A percentile compares a stretch with the other conserved stretches of the same genome.
Evolutionary conservation across 92 coral and sea anemone species (phyloP).

Genomic region (Muricea muricata): DNA sequence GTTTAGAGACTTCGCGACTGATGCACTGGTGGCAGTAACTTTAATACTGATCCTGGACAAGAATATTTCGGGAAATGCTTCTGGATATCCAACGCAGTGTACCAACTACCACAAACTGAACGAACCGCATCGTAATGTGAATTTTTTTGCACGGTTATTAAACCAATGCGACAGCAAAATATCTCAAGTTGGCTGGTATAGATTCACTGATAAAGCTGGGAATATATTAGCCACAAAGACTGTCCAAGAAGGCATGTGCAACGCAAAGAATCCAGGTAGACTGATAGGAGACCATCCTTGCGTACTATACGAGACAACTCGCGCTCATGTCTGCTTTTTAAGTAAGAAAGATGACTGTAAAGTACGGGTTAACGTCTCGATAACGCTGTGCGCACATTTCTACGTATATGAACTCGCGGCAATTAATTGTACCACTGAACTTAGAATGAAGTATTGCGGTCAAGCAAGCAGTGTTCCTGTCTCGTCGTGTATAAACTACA

Average conservation of each 20-base stretch:
- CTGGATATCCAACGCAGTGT: background rate
- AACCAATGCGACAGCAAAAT: constrained; percentile 25
- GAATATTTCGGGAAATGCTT: background rate
- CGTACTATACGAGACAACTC: background rate
- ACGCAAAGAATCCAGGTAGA: constrained; percentile 54
- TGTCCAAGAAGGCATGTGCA: constrained; percentile 34
- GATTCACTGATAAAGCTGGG: constrained; percentile 56
- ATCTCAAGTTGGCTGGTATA: constrained; percentile 46
- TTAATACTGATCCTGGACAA: background rate
- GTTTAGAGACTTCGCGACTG: background rate
- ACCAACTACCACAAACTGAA: background rate
- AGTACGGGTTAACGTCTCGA: background rate
- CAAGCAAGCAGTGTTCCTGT: background rate
- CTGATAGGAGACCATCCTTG: constrained; percentile 45
- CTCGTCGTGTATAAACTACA: background rate
- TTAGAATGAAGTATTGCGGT: background rate
- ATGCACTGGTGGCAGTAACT: background rate
- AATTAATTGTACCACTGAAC: background rate
- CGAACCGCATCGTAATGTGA: background rate
- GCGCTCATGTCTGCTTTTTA: constrained; percentile 40
- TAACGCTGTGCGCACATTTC: constrained; percentile 37
- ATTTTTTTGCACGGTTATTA: background rate
- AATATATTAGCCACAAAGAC: constrained; percentile 41
- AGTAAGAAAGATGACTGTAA: background rate
- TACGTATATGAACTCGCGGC: constrained; percentile 36